These are phyloP conservation scores for Anorthoa munda DNA, from an alignment of 2,888 invertebrate species.

Conservation along the genomic window DNA sequence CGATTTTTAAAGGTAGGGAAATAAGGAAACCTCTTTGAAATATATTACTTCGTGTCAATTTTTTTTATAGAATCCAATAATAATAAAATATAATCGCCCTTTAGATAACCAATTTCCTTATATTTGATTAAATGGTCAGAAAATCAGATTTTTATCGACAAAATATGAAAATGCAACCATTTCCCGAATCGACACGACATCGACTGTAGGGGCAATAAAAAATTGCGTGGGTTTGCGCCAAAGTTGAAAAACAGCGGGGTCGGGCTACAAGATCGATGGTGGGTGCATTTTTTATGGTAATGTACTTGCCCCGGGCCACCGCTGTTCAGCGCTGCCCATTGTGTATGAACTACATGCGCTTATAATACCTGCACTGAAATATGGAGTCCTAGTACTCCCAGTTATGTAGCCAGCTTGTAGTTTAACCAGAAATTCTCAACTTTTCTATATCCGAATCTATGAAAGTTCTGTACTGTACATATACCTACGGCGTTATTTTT, in stretches of 20 bases:
- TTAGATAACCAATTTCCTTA: neutral
- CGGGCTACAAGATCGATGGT: conserved; percentile 59
- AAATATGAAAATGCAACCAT: conserved; percentile 49
- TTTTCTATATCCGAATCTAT: neutral
- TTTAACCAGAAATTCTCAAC: neutral
- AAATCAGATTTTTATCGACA: conserved; percentile 20
- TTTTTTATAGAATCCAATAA: neutral
- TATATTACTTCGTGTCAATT: neutral
- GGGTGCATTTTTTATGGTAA: conserved; percentile 69
- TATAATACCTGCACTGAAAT: conserved; percentile 34
- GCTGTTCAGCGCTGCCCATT: conserved; percentile 46
- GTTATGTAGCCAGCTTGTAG: neutral
- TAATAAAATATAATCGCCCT: neutral
- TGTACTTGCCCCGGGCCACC: conserved; percentile 52
- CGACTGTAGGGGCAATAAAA: conserved; percentile 49
- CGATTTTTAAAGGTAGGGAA: neutral
- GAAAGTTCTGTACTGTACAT: neutral
- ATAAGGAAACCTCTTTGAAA: neutral
- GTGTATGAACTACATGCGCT: conserved; percentile 43
- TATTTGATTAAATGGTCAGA: conserved; percentile 5
- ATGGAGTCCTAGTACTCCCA: conserved; percentile 32
- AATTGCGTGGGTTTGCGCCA: conserved; percentile 53
- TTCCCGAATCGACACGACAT: conserved; percentile 42
- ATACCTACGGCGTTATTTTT: neutral
- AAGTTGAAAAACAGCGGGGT: conserved; percentile 56